phyloP scores from a whole-genome alignment of 2,888 invertebrate species.

The Synergus japonicus region DNA sequence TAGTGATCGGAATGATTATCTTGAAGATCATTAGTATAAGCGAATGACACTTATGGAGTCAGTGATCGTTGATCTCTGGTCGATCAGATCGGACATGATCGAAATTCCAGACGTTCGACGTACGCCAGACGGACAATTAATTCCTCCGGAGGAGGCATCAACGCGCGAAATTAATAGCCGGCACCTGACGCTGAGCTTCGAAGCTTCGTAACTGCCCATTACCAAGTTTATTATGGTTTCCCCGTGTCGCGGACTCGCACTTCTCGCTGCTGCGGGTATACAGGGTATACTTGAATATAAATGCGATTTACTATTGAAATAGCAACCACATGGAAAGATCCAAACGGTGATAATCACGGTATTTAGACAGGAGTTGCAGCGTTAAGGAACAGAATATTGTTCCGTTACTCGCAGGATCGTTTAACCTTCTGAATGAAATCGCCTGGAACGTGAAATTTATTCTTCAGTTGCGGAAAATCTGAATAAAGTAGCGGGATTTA shows the following conservation, averaged over 20 bases:
- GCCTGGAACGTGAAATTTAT: constrained; percentile 4
- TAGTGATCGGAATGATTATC: not conserved
- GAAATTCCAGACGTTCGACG: constrained; percentile 53
- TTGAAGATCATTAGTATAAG: not conserved
- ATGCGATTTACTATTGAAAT: constrained; percentile 29
- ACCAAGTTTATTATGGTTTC: constrained; percentile 68
- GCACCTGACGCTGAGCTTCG: constrained; percentile 63
- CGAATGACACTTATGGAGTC: constrained; percentile 19
- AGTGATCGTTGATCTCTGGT: constrained; percentile 49
- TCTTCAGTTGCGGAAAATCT: not conserved
- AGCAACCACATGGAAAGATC: constrained; percentile 10
- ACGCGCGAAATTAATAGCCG: constrained; percentile 66
- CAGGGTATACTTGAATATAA: constrained; percentile 23
- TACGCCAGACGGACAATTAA: constrained; percentile 63
- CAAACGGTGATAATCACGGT: constrained; percentile 28
- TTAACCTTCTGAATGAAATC: not conserved
- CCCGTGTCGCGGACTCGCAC: constrained; percentile 54
- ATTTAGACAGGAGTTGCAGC: not conserved
- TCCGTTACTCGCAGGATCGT: not conserved
- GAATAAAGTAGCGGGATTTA: constrained; percentile 4
- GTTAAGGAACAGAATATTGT: not conserved
- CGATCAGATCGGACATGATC: constrained; percentile 47
- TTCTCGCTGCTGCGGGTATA: constrained; percentile 39
- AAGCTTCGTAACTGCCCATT: constrained; percentile 64
- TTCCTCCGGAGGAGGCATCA: constrained; percentile 59